These are phyloP conservation scores for Carlito syrichta DNA, from an alignment of 2,113 vertebrate genomes.

Conservation along the genomic window DNA sequence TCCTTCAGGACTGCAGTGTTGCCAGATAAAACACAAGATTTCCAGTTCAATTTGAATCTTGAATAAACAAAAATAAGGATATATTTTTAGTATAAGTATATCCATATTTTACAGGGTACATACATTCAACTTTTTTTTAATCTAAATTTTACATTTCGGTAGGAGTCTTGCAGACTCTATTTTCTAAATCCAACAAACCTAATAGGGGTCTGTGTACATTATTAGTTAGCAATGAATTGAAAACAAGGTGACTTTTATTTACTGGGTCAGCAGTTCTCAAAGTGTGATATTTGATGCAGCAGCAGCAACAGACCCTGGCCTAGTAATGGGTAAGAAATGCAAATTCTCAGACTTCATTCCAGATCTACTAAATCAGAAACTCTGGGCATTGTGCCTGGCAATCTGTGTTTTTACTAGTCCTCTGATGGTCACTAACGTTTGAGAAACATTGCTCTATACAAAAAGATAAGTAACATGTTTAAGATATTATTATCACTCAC, in stretches of 20 bases:
- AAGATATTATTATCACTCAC: background rate
- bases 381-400: background rate
- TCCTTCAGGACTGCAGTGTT: background rate
- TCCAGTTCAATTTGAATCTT: background rate
- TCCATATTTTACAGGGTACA: background rate
- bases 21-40: background rate
- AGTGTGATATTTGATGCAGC: background rate
- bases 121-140: background rate
- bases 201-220: background rate
- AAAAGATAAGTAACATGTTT: background rate
- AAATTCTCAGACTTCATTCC: background rate
- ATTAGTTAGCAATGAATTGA: background rate
- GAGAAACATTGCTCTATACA: background rate
- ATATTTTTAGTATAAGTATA: background rate
- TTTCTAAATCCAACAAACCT: background rate
- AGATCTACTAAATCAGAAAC: background rate
- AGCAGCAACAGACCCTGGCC: background rate
- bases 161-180: background rate
- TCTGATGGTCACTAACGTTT: background rate
- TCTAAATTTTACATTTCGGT: background rate
- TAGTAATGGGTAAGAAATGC: background rate
- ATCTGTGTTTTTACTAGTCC: background rate
- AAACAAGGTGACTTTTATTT: background rate
- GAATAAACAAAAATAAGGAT: background rate
- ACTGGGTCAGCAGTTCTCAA: background rate